Conservation (phyloP, 2,888 invertebrate genomes). For the Hololepta plana region DNA sequence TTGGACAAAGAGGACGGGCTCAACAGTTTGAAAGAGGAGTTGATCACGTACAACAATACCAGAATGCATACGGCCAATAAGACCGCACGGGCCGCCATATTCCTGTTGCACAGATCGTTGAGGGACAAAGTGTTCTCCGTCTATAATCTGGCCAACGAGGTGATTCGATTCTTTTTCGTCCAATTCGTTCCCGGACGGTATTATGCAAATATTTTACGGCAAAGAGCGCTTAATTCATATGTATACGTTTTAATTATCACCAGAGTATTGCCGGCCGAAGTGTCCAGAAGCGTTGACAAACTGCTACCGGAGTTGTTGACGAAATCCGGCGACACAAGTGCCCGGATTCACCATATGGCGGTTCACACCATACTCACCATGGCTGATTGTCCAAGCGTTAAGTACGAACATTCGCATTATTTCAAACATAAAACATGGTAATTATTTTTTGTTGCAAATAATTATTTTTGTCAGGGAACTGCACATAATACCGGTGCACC, state of each 20-base stretch:
- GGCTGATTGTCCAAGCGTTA: constrained; percentile 64
- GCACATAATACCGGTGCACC: constrained; percentile 65
- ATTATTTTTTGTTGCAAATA: constrained; percentile 1
- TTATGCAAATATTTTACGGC: background rate
- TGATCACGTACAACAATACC: constrained; percentile 28
- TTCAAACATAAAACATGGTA: constrained; percentile 3
- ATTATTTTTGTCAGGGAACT: constrained; percentile 37
- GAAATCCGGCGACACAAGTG: constrained; percentile 76
- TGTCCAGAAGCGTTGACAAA: constrained; percentile 66
- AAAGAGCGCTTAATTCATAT: background rate
- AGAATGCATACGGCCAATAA: constrained; percentile 48
- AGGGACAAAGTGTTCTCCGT: constrained; percentile 81
- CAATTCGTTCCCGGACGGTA: constrained; percentile 71
- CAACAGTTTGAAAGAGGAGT: constrained; percentile 41
- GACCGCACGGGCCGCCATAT: constrained; percentile 63
- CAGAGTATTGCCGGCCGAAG: constrained; percentile 69
- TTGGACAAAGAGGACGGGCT: constrained; percentile 78
- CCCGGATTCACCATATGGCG: constrained; percentile 70
- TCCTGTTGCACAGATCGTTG: constrained; percentile 60
- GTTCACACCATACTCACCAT: constrained; percentile 75
- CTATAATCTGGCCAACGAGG: constrained; percentile 68
- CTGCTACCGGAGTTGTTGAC: constrained; percentile 65
- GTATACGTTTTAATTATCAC: constrained; percentile 4
- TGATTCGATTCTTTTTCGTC: constrained; percentile 59
- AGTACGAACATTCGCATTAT: constrained; percentile 23